Conservation (phyloP, 2,113 vertebrate genomes). For the Silurus meridionalis region DNA sequence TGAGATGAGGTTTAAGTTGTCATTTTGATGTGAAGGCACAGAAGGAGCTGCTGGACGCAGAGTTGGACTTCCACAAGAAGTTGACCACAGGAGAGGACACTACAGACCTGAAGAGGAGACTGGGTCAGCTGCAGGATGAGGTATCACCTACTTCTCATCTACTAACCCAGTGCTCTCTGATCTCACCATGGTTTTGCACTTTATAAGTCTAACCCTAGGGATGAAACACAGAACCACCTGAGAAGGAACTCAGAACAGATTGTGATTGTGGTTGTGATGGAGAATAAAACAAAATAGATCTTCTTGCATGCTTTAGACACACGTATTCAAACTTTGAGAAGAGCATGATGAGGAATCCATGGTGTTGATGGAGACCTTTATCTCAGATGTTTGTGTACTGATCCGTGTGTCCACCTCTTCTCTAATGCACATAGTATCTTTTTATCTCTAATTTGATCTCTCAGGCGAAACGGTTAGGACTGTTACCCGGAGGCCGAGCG, state of each 20-base stretch:
- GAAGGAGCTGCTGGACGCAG: slow-evolving; percentile 92
- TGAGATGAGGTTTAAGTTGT: not conserved
- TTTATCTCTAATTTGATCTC: not conserved
- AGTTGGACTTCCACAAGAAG: slow-evolving; percentile 94
- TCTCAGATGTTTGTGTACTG: not conserved
- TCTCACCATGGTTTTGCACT: not conserved
- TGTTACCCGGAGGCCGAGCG: slow-evolving; percentile 83
- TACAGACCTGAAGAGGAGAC: slow-evolving; percentile 91
- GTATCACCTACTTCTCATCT: slow-evolving; percentile 58
- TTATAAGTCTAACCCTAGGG: too few species aligned
- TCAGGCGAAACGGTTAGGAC: slow-evolving; percentile 89
- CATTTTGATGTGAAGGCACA: slow-evolving; percentile 76
- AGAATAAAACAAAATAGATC: not conserved
- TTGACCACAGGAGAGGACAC: slow-evolving; percentile 94
- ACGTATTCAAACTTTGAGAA: not conserved
- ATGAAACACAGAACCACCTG: too few species aligned
- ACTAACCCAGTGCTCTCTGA: not conserved
- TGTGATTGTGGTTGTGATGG: not conserved
- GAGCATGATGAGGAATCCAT: not conserved
- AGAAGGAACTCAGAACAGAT: not conserved
- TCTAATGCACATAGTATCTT: not conserved
- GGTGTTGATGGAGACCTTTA: not conserved
- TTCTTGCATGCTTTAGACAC: too few species aligned
- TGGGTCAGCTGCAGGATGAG: slow-evolving; percentile 91
- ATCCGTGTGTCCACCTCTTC: not conserved